Base-by-base conservation (phyloP, 2,888 invertebrate genomes). In the Fragum fragum region DNA sequence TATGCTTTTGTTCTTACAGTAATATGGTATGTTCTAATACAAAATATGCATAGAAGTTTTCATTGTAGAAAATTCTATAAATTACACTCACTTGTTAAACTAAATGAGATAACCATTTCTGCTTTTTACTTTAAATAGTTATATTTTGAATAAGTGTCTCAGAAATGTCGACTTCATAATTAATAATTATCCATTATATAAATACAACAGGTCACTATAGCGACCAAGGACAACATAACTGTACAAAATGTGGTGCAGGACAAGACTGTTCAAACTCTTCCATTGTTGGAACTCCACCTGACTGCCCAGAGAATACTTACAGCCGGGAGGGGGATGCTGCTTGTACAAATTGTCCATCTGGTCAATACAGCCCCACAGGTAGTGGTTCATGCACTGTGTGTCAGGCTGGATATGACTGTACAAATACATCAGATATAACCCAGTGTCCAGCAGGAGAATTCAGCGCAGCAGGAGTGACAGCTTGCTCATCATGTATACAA, bases 361-460 rank as follows among this genome's bases (percentile, higher is more conserved):
- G 91, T 3, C 71, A 84, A 59, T 93, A 93, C 88, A 92, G 92
- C 74, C 47, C 84, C 1, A 81, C 78, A 53, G 76, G 76, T 23
- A 26, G 76, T 6, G 23, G 21, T 14, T 26, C 61, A 55, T 93
- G 93, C 75, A 89, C 87, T 3, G 26, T 59, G 5, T 86, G 87
- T 68, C 76, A 68, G 14, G 79, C 55, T 52, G 85, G 84, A n/a
- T 55, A 71, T 18, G 55, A 76, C 23, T 85, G 81, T 70, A 66
- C 68, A 23, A 32, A 72, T 53, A 92, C 18, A 42, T n/a, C 36
- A 11, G 36, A 36, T 42, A 52, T 73, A n/a, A 28, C 53, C 2
- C 69, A 81, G 26, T 87, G 87, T 75, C 47, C 77, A 28, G 82
- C 85, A 23, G 87, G 87, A 59, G 80, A 80, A n/a, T 84, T 76